phyloP scores from a whole-genome alignment of 1,140 invertebrate species.

The Nilaparvata lugens region DNA sequence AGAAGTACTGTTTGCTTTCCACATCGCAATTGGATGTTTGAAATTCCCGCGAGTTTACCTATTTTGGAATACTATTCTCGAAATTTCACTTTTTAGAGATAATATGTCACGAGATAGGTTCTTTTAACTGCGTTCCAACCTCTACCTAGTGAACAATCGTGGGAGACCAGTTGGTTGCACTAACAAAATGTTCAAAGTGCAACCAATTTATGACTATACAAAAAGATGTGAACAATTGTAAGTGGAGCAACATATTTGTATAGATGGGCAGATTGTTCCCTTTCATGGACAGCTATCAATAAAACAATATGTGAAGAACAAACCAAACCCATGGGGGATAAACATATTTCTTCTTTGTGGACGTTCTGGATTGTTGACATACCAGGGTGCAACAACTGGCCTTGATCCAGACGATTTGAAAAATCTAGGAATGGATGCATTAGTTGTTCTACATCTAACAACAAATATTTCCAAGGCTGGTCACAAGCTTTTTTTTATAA shows the following conservation, averaged over 20 bases:
- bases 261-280: conserved; percentile 30
- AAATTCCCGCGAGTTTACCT: conserved; percentile 5
- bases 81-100: not conserved
- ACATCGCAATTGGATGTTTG: conserved; percentile 3
- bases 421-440: conserved; percentile 23
- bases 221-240: conserved; percentile 25
- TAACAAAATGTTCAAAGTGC: conserved; percentile 30
- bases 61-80: conserved; percentile 7
- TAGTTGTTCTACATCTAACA: conserved; percentile 25
- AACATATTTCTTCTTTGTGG: conserved; percentile 20
- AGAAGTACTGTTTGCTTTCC: conserved; percentile 2
- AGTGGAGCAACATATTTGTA: conserved; percentile 21
- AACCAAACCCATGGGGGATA: conserved; percentile 24
- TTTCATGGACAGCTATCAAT: conserved; percentile 24
- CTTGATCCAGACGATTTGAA: conserved; percentile 19
- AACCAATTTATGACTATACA: conserved; percentile 27
- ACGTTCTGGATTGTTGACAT: conserved; percentile 22
- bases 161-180: conserved; percentile 10
- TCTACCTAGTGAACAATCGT: conserved; percentile 28
- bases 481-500: conserved; percentile 18
- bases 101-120: conserved; percentile 21
- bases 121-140: conserved; percentile 22
- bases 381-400: conserved; percentile 28
- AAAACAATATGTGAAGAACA: conserved; percentile 27
- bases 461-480: not conserved